These are phyloP conservation scores for Leucopternis melanops DNA, from an alignment of 2,113 vertebrate species.

Conservation along the genomic window DNA sequence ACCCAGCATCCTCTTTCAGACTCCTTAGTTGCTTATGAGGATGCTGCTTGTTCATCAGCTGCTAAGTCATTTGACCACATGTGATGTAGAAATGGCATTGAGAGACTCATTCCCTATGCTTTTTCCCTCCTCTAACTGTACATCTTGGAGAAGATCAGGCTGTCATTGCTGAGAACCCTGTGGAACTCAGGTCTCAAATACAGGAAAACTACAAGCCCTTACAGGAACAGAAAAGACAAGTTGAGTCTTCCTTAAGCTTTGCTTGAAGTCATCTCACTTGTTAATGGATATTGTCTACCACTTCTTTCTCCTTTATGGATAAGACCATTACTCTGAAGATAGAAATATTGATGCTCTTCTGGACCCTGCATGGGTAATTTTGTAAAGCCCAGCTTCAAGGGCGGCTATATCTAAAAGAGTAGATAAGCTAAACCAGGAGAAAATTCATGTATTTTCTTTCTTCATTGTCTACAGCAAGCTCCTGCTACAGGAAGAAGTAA, in stretches of 20 bases:
- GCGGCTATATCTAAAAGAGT: neutral
- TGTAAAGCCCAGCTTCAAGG: neutral
- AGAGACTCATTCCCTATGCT: neutral
- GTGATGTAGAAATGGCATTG: neutral
- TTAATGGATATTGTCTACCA: neutral
- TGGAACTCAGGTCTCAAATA: neutral
- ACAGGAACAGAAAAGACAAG: neutral
- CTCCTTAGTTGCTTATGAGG: neutral
- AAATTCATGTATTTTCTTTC: neutral
- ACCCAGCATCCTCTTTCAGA: neutral
- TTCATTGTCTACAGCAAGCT: neutral
- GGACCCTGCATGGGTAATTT: neutral
- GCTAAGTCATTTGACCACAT: neutral
- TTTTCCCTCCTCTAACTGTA: neutral
- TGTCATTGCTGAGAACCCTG: neutral
- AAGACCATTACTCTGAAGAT: neutral
- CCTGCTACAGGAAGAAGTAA: neutral
- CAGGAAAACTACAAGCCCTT: neutral
- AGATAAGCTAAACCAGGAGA: neutral
- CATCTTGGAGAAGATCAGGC: neutral
- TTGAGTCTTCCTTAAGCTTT: neutral
- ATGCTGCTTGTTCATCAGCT: neutral
- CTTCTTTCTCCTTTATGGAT: neutral
- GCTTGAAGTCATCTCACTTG: neutral
- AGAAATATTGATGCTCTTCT: neutral